Percentiles rank a stretch among this genome's conserved stretches.
Conservation (phyloP, 2,888 invertebrate species). For the Omphaloscelis lunosa region DNA sequence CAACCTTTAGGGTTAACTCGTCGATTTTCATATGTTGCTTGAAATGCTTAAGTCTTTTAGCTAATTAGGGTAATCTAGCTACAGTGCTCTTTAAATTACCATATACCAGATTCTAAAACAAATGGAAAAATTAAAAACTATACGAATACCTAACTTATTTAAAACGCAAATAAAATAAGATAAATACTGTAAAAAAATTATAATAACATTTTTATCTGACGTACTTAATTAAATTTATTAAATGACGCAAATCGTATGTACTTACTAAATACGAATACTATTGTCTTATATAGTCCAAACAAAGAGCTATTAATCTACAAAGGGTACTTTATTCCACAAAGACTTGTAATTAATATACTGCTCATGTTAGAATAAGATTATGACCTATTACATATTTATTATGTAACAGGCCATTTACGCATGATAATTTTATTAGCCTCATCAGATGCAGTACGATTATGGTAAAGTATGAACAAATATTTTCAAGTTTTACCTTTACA, state of each 20-base stretch:
- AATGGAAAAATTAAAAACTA: not conserved
- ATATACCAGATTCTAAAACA: not conserved
- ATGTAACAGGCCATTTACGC: constrained; percentile 26
- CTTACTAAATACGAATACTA: not conserved
- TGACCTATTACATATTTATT: constrained; percentile 40
- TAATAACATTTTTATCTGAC: constrained; percentile 19
- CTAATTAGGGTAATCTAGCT: not conserved
- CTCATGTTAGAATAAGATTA: constrained; percentile 22
- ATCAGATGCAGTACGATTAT: constrained; percentile 17
- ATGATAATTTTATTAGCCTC: constrained; percentile 3
- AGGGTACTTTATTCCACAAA: constrained; percentile 25
- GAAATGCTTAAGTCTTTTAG: not conserved
- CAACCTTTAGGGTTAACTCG: not conserved
- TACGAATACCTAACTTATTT: not conserved
- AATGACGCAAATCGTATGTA: constrained; percentile 50
- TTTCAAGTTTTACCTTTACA: constrained; percentile 27
- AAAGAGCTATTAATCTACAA: constrained; percentile 39
- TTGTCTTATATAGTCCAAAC: constrained; percentile 30
- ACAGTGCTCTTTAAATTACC: not conserved
- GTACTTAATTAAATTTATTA: constrained; percentile 1
- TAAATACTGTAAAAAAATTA: not conserved
- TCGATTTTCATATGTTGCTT: not conserved
- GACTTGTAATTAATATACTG: constrained; percentile 10
- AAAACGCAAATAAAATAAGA: not conserved
- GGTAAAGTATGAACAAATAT: constrained; percentile 34